These are phyloP conservation scores for Spatula versicolor DNA, from an alignment of 2,797 vertebrate genomes.

Conservation along the genomic window DNA sequence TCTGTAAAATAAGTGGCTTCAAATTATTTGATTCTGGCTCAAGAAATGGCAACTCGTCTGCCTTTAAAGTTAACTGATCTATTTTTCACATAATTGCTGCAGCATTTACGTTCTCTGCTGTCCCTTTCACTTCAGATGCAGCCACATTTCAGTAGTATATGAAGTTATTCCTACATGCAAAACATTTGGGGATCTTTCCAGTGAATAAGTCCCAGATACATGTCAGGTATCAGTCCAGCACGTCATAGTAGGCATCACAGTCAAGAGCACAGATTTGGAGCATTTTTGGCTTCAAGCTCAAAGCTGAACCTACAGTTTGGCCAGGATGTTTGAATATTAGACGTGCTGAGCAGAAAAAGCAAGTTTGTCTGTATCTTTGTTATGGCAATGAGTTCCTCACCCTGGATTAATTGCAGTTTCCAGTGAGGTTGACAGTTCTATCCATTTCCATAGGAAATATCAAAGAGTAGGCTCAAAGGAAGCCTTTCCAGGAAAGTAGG, in stretches of 20 bases:
- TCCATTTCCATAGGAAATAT: conserved; percentile 41
- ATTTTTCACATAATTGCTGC: conserved; percentile 36
- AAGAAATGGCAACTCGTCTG: conserved; percentile 1
- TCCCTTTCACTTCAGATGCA: conserved; percentile 38
- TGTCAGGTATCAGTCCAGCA: conserved; percentile 2
- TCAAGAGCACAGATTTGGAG: neutral
- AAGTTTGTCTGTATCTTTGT: conserved; percentile 1
- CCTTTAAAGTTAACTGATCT: conserved; percentile 39
- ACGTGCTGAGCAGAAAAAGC: neutral
- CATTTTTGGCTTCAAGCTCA: conserved; percentile 18
- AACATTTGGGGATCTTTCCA: conserved; percentile 49
- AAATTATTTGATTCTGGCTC: neutral
- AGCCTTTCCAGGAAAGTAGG: conserved; percentile 36
- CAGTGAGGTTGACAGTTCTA: conserved; percentile 20
- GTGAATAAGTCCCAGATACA: neutral
- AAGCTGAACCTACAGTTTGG: neutral
- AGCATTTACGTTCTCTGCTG: conserved; percentile 8
- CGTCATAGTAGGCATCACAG: neutral
- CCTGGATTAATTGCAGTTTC: conserved; percentile 38
- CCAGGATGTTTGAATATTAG: neutral
- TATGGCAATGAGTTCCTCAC: neutral
- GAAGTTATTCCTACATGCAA: conserved; percentile 50
- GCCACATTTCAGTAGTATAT: conserved; percentile 30
- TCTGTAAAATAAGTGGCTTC: neutral
- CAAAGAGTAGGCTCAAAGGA: conserved; percentile 5